Evolutionary conservation across 1,140 invertebrate genomes (phyloP), one percentile per base, ranked within the genome.

Genomic region (Paraescarpia echinospica): DNA sequence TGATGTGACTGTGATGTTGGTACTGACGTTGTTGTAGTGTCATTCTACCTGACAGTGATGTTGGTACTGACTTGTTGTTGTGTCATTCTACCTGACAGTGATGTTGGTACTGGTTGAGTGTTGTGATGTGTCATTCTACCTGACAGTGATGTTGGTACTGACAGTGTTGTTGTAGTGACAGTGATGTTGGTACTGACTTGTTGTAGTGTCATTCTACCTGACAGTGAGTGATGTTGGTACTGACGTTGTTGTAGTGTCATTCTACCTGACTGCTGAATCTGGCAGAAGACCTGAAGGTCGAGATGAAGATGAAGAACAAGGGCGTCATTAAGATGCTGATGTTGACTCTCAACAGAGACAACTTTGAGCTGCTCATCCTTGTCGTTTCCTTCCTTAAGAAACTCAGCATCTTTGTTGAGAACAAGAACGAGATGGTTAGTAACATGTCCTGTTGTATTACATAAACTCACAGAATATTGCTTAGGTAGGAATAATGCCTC

Each of bases 251-350:
- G 35, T 94, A 96, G 97, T 97, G 88, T 96, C 97, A 27, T 99
- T 98, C 96, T 99, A 99, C 96, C 96, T 99, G 93, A n/a, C 96
- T 99, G 90, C 96, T 99, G 34, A 99, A 99, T 96, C 97, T 99
- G 95, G 98, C 99, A 9, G 99, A 99, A 96, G 99, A 99, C 96
- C 97, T 98, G 31, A 98, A 96, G 92, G 96, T 99, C 14, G 99
- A 99, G 96, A 97, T 98, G 96, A 99, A 99, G 97, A 99, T 99
- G 98, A 97, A 98, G 9, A 98, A 98, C 93, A 98, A 99, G 95
- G 98, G 98, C 94, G 97, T 99, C 93, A 97, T 99, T 1, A 97
- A 97, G 35, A 97, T 99, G 95, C 96, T 99, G 14, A 97, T 98
- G n/a, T 98, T 98, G 94, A 97, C 98, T 48, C 97, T 99, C 94